phyloP scores from a whole-genome alignment of 1,140 invertebrate species.

The Stegodyphus dumicola region DNA sequence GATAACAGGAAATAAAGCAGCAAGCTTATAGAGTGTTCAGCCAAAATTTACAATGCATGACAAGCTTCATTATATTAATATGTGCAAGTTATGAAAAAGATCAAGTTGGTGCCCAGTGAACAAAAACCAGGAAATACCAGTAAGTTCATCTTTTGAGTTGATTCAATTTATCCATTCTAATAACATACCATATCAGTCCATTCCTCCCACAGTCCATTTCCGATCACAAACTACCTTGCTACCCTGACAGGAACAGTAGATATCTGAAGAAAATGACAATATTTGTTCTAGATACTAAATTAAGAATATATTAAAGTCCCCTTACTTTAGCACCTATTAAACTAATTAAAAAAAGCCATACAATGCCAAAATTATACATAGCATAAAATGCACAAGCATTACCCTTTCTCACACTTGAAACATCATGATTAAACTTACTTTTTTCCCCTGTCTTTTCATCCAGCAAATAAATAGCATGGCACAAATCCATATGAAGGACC shows the following conservation, averaged over 20 bases:
- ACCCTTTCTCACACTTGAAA: too few relatives aligned
- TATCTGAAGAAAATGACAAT: slow-evolving; percentile 35
- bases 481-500: background rate
- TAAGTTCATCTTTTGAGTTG: too few relatives aligned
- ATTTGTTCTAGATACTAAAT: slow-evolving; percentile 30
- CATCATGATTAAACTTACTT: background rate
- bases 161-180: background rate
- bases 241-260: slow-evolving; percentile 16
- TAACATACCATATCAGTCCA: slow-evolving; percentile 6
- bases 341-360: too few relatives aligned
- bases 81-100: too few relatives aligned
- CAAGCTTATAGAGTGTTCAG: too few relatives aligned
- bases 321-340: background rate
- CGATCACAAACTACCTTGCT: slow-evolving; percentile 17
- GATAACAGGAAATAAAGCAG: too few relatives aligned
- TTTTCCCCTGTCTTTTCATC: background rate
- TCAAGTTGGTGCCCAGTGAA: too few relatives aligned
- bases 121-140: too few relatives aligned
- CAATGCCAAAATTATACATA: too few relatives aligned
- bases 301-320: background rate
- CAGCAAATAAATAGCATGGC: background rate
- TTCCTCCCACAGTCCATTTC: background rate
- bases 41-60: too few relatives aligned
- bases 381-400: too few relatives aligned
- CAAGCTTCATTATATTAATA: too few relatives aligned